Evolutionary conservation across 2,113 vertebrate genomes (phyloP).

Genomic region (Ondatra zibethicus): DNA sequence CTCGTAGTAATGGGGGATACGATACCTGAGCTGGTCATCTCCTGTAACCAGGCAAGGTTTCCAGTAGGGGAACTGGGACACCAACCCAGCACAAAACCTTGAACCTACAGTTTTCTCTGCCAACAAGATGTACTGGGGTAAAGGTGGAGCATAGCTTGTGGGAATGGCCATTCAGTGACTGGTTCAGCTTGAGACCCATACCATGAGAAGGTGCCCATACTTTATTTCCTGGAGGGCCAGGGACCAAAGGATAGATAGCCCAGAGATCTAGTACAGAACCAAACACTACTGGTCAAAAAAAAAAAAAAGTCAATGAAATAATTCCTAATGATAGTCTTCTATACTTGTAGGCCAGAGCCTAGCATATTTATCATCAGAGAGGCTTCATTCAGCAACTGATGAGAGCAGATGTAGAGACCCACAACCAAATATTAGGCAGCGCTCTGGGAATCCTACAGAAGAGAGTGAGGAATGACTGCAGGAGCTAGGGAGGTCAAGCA

Average conservation of each 20-base stretch:
- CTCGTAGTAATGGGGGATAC: neutral
- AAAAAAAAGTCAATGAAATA: neutral
- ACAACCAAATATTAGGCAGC: neutral
- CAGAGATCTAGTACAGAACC: neutral
- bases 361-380: neutral
- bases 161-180: neutral
- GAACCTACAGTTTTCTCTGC: neutral
- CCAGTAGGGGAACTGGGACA: neutral
- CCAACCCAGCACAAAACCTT: neutral
- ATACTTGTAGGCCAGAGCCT: neutral
- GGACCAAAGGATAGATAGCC: neutral
- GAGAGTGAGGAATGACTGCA: neutral
- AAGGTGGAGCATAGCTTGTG: neutral
- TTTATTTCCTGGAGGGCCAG: neutral
- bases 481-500: neutral
- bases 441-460: neutral
- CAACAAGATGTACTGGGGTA: neutral
- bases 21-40: neutral
- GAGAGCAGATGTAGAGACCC: neutral
- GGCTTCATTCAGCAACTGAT: neutral
- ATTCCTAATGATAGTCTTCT: neutral
- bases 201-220: neutral
- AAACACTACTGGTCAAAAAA: neutral
- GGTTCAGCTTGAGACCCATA: too few relatives aligned
- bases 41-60: neutral